Base-by-base conservation (phyloP, 2,797 vertebrate species). In the Thripadectes ignobilis region DNA sequence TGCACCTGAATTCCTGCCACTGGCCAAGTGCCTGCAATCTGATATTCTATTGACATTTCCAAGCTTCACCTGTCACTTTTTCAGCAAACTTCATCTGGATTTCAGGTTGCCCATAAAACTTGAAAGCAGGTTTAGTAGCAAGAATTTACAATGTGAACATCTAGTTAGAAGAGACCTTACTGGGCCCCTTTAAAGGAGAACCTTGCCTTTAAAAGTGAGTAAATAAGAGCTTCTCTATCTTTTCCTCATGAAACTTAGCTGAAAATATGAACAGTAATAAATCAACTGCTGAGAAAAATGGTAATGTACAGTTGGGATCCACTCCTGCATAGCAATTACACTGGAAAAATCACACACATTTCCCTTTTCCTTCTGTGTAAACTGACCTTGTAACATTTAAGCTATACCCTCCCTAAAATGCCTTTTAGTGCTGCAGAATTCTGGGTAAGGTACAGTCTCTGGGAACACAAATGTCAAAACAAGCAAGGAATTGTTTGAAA, bases 61-160 rank as follows among this genome's bases (percentile, higher is more conserved):
- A 82, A 66, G 41, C 49, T 82, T 95, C 2, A 2, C 61, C 49
- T 96, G 86, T 89, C 89, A 67, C 21, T 85, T 92, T 87, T 89
- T 68, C 49, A 61, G 55, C 52, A 67, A 85, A 74, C 57, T 90
- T 94, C 67, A 63, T 85, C 86, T 89, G 93, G 72, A 91, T 89
- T 95, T 96, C 81, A 82, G 49, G 75, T 51, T 91, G 41, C 65
- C 51, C 57, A 46, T 91, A 82, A 95, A 93, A 93, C 78, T 67
- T 87, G 52, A 89, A 95, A 95, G 80, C 6, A 12, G 32, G 5
- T 83, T 89, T 93, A 83, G 92, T 68, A 80, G 39, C 75, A 95
- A 80, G 74, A 95, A 95, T 96, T 95, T 95, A 92, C 84, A 93
- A 61, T 55, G 41, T 91, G 75, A 85, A 82, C 49, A 59, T 63